Conservation (phyloP, 2,797 vertebrate genomes). For the Darevskia mixta region DNA sequence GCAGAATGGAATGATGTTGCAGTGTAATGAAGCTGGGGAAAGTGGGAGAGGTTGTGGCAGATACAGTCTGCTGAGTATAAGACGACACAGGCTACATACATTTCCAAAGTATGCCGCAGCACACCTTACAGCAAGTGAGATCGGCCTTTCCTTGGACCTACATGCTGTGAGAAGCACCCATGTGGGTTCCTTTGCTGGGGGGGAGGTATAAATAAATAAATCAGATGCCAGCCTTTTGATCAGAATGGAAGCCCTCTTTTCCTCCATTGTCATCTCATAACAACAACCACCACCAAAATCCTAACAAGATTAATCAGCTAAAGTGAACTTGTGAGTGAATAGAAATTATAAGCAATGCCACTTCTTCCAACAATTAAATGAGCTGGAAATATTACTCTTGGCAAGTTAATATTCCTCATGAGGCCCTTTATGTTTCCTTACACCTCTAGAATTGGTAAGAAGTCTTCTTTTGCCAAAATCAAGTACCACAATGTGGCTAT, state of each 20-base stretch:
- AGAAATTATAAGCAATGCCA: conserved; percentile 5
- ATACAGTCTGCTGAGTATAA: background rate
- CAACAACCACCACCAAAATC: background rate
- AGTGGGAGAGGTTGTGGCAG: background rate
- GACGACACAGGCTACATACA: background rate
- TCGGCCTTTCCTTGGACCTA: background rate
- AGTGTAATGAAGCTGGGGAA: background rate
- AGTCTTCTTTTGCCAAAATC: conserved; percentile 18
- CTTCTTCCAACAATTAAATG: conserved; percentile 38
- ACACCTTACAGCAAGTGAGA: background rate
- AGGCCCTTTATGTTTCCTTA: conserved; percentile 32
- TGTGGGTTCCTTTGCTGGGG: background rate
- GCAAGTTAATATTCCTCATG: conserved; percentile 29
- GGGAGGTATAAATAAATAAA: background rate
- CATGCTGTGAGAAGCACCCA: background rate
- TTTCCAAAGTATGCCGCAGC: background rate
- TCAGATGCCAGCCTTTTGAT: background rate
- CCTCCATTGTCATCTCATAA: conserved; percentile 40
- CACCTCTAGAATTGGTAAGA: conserved; percentile 37
- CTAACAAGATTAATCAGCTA: conserved; percentile 25
- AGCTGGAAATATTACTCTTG: conserved; percentile 9
- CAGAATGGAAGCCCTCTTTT: conserved; percentile 44
- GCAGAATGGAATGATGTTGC: background rate
- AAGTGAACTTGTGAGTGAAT: conserved; percentile 25
- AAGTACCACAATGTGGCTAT: conserved; percentile 64